phyloP scores from a whole-genome alignment of 2,797 vertebrate species.

The Sylvilagus floridanus region DNA sequence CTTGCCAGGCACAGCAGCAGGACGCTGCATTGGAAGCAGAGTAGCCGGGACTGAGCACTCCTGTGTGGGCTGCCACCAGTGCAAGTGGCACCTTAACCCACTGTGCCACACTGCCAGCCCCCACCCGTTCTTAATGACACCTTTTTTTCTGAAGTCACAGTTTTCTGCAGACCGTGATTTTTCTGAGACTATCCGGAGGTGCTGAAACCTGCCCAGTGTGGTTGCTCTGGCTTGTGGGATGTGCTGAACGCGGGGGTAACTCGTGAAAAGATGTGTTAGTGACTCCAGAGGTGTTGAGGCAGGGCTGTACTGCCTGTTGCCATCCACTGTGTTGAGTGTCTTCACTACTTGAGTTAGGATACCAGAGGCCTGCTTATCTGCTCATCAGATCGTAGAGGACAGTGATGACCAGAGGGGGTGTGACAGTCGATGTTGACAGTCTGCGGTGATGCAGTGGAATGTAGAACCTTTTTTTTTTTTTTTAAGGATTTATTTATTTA shows the following conservation, averaged over 20 bases:
- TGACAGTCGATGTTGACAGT: background rate
- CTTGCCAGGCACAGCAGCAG: no score
- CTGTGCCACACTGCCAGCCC: no score
- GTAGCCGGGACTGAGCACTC: no score
- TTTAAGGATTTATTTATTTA: no score
- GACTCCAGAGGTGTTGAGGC: background rate
- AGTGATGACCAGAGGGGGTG: background rate
- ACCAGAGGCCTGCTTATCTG: background rate
- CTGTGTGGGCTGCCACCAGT: no score
- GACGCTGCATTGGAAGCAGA: no score
- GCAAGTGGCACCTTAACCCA: no score
- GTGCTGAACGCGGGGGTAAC: background rate
- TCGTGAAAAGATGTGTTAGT: background rate
- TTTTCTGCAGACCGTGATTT: background rate
- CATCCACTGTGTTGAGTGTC: no score
- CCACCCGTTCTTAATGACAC: no score
- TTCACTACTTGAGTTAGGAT: background rate
- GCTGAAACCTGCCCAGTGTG: background rate
- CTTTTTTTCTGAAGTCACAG: no score
- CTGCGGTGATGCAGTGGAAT: background rate
- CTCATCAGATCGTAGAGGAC: background rate
- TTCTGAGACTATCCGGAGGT: background rate
- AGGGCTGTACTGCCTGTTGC: background rate
- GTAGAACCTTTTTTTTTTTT: background rate
- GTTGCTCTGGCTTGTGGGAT: background rate